phyloP scores from a whole-genome alignment of 1,140 invertebrate genomes.

The Yoshiicerus persimilis region DNA sequence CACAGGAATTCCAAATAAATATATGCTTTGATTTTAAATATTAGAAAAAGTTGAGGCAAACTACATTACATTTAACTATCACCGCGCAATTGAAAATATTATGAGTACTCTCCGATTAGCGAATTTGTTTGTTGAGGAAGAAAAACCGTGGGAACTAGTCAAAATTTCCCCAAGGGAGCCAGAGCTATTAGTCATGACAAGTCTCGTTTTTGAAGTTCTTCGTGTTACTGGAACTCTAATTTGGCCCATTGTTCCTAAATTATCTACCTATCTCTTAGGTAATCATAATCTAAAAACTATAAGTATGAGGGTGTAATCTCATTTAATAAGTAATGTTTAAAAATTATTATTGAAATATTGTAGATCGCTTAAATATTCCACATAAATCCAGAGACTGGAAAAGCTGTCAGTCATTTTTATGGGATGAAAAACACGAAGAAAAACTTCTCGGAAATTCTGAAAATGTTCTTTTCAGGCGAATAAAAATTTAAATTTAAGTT shows the following conservation, averaged over 20 bases:
- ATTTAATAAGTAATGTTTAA: neutral
- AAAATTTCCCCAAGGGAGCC: slow-evolving; percentile 57
- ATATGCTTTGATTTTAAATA: neutral
- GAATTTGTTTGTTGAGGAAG: slow-evolving; percentile 82
- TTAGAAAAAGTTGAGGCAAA: slow-evolving; percentile 63
- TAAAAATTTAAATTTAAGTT: slow-evolving; percentile 12
- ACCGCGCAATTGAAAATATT: slow-evolving; percentile 76
- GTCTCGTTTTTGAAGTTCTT: slow-evolving; percentile 79
- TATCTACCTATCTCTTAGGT: slow-evolving; percentile 62
- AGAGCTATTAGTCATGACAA: slow-evolving; percentile 71
- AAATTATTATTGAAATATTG: neutral
- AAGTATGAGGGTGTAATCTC: too few species aligned
- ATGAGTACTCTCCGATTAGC: slow-evolving; percentile 71
- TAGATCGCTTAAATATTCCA: slow-evolving; percentile 65
- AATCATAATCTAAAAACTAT: slow-evolving; percentile 51
- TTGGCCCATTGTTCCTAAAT: slow-evolving; percentile 78
- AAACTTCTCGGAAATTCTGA: neutral
- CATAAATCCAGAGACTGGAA: slow-evolving; percentile 59
- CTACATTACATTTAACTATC: slow-evolving; percentile 79
- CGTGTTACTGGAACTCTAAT: slow-evolving; percentile 75
- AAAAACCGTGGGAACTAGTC: slow-evolving; percentile 85
- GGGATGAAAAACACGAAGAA: slow-evolving; percentile 8
- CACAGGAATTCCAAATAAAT: neutral
- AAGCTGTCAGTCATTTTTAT: slow-evolving; percentile 53
- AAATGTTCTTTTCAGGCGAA: slow-evolving; percentile 28